A percentile compares a stretch with the other conserved stretches of the same genome.
phyloP scores from a whole-genome alignment of 2,113 vertebrate species.

The Erythrocercus mccallii region DNA sequence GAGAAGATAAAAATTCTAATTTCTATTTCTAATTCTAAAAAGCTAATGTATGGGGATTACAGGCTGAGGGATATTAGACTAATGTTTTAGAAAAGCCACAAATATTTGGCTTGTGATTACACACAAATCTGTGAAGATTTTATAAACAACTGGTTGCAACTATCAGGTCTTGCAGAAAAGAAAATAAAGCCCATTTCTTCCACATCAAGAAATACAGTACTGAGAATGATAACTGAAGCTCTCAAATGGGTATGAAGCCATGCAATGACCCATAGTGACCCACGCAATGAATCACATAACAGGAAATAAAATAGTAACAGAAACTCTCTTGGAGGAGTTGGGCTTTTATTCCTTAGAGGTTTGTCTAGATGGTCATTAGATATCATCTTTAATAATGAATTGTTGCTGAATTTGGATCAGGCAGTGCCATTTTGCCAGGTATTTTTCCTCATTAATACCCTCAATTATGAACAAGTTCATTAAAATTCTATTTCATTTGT shows the following conservation, averaged over 20 bases:
- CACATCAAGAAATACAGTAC: slow-evolving; percentile 1
- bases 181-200: slow-evolving; percentile 11
- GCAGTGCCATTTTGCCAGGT: slow-evolving; percentile 7
- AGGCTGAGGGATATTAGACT: neutral
- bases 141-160: neutral
- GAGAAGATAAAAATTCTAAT: neutral
- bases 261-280: neutral
- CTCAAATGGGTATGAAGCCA: slow-evolving; percentile 39
- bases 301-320: slow-evolving; percentile 28
- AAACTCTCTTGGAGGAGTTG: neutral
- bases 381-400: slow-evolving; percentile 44
- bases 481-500: slow-evolving; percentile 12
- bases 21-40: too few species aligned
- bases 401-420: slow-evolving; percentile 45
- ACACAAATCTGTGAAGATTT: slow-evolving; percentile 27
- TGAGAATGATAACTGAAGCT: slow-evolving; percentile 37
- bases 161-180: slow-evolving; percentile 22
- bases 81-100: slow-evolving; percentile 5
- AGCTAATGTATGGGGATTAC: neutral
- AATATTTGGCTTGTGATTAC: slow-evolving; percentile 7
- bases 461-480: neutral
- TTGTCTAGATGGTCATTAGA: slow-evolving; percentile 15
- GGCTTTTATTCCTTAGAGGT: neutral
- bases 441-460: slow-evolving; percentile 2
- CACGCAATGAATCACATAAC: neutral